phyloP scores from a whole-genome alignment of 2,113 vertebrate species.

The Chamaetylas fuelleborni region DNA sequence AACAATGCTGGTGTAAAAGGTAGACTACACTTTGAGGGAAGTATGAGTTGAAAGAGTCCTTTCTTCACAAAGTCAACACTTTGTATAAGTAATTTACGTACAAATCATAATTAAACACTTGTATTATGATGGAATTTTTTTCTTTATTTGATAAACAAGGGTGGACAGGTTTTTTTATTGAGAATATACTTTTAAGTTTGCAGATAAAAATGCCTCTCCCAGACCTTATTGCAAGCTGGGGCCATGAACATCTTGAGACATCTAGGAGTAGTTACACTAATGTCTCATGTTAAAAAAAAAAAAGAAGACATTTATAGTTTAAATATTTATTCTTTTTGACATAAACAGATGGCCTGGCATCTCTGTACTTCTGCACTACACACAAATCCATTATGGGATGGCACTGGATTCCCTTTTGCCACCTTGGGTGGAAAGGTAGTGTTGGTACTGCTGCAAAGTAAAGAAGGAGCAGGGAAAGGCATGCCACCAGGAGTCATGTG shows the following conservation, averaged over 20 bases:
- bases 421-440: background rate
- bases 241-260: conserved; percentile 44
- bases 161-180: background rate
- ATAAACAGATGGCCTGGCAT: conserved; percentile 45
- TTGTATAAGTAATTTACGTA: conserved; percentile 13
- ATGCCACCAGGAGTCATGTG: background rate
- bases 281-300: background rate
- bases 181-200: conserved; percentile 13
- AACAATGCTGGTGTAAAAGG: conserved; percentile 29
- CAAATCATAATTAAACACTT: conserved; percentile 38
- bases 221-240: conserved; percentile 69
- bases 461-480: background rate
- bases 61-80: conserved; percentile 22
- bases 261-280: conserved; percentile 37
- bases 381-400: background rate
- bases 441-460: background rate
- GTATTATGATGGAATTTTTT: background rate
- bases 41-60: background rate
- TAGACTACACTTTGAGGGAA: conserved; percentile 20
- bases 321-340: conserved; percentile 28
- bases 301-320: conserved; percentile 15
- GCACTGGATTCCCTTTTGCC: background rate
- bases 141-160: conserved; percentile 48
- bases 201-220: conserved; percentile 47
- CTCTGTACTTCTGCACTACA: conserved; percentile 39